Base-by-base conservation (phyloP, 1,140 invertebrate genomes). In the Lordiphosa collinella region DNA sequence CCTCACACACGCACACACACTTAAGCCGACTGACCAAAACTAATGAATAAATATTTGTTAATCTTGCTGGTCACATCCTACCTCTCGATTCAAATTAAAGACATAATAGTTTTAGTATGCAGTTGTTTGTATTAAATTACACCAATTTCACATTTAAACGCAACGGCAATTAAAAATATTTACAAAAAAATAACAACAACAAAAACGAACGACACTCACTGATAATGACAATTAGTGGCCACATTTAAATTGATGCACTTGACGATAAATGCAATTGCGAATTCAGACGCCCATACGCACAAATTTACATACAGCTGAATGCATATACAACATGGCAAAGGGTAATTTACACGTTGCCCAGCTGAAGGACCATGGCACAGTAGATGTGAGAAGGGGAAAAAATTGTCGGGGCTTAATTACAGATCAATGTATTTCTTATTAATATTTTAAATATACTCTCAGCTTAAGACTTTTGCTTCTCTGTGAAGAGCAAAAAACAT, bases 171-270 rank as follows among this genome's bases (percentile, higher is more conserved):
- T 11, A 44, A 37, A 43, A 43, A 36, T 51, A 54, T 25, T 41
- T 31, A 52, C 8, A 41, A 9, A 44, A 55, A 16, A 59, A 29
- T 16, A 50, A 43, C 13, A 58, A 41, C 10, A 38, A 7, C 36
- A 60, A 59, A 41, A 44, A 35, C 12, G 31, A 9, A 10, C 13
- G 40, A 35, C 75, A 84, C 55, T 66, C 61, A 63, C 78, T 84
- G 78, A 85, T 85, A 84, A 84, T 84, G 79, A 84, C 79, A 84
- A 84, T 84, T 84, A 84, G 79, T 84, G 79, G 79, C 79, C 79
- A 79, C 79, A 84, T 84, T 84, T 84, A 84, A 84, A 84, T 84
- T 84, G 68, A 85, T 84, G 79, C 79, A 79, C 74, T 84, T 73
- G 79, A 85, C 82, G 73, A 85, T 84, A 73, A 85, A 85, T 85